These are phyloP conservation scores for Pseudolaguvia tuberculata DNA, from an alignment of 2,113 vertebrate genomes.

Conservation along the genomic window DNA sequence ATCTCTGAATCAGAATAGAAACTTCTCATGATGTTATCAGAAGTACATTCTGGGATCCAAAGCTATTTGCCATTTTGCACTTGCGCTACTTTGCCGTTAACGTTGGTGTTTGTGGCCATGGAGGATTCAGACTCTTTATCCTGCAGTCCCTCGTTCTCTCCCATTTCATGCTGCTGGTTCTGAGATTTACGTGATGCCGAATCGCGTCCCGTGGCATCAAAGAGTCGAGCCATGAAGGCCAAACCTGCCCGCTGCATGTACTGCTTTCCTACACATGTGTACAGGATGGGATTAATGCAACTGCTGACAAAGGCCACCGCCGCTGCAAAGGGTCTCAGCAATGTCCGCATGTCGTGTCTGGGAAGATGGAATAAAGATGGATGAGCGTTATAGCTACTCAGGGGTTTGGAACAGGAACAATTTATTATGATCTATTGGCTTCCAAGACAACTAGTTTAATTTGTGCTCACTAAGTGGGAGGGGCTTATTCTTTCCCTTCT, in stretches of 20 bases:
- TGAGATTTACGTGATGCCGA: constrained; percentile 51
- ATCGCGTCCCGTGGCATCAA: constrained; percentile 63
- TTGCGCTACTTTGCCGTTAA: constrained; percentile 10
- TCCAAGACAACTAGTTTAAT: too few species aligned
- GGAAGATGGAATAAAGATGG: not conserved
- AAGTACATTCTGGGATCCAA: not conserved
- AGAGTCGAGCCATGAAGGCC: constrained; percentile 72
- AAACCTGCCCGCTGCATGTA: constrained; percentile 67
- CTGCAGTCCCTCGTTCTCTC: constrained; percentile 51
- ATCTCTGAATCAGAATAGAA: not conserved
- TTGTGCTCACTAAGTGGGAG: too few species aligned
- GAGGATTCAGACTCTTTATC: constrained; percentile 50
- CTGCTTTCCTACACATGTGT: constrained; percentile 68
- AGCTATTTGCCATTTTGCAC: constrained; percentile 45
- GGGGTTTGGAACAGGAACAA: too few species aligned
- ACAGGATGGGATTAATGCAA: constrained; percentile 69
- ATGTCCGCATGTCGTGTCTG: constrained; percentile 55
- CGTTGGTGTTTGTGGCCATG: constrained; percentile 25
- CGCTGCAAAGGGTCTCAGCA: constrained; percentile 56
- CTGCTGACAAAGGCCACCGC: constrained; percentile 71
- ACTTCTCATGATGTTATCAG: not conserved
- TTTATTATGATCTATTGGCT: too few species aligned
- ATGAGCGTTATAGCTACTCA: not conserved
- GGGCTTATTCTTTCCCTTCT: too few species aligned
- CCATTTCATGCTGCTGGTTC: constrained; percentile 55